Evolutionary conservation across 2,113 vertebrate genomes (phyloP), one percentile per base, ranked within the genome.

Genomic region (Gopherus evgoodei): DNA sequence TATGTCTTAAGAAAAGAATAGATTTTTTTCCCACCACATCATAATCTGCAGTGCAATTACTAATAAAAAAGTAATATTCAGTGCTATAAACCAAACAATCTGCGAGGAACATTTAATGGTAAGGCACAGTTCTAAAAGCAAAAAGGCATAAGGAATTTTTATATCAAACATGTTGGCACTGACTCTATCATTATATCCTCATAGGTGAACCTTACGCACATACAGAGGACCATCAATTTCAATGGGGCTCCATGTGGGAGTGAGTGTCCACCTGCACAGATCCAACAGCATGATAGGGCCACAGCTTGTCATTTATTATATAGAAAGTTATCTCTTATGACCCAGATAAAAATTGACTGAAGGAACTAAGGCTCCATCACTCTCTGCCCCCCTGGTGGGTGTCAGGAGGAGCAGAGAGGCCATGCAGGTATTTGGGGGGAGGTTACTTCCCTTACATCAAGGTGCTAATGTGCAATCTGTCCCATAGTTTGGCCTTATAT

Each of bases 1-100:
- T 98, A 98, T 98, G 98, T 98, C 98, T 98, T 96, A 96, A 97
- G 92, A 98, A 97, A 97, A 98, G 97, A 98, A 98, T 98, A 94
- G 95, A 90, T 93, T 96, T 98, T 98, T 98, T 98, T 98, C 97
- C 91, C 88, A 93, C 97, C 98, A 98, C 97, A 97, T 97, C 98
- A 98, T 98, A 97, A 98, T 98, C 97, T 98, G 96, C 93, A 96
- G 93, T 94, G 96, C 97, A 98, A 98, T 98, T 98, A 98, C 98
- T 97, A 98, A 97, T 98, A 97, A 97, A 98, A 98, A 98, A 98
- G 96, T 95, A 98, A 98, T 98, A 98, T 97, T 98, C 97, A 97
- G 59, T 93, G 83, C 96, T 97, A 97, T 98, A 98, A 98, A 98
- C 93, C 91, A 96, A 98, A 95, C 96, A 98, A 97, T 95, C 96